phyloP scores from a whole-genome alignment of 2,888 invertebrate species.

The Linnaemya tessellans region DNA sequence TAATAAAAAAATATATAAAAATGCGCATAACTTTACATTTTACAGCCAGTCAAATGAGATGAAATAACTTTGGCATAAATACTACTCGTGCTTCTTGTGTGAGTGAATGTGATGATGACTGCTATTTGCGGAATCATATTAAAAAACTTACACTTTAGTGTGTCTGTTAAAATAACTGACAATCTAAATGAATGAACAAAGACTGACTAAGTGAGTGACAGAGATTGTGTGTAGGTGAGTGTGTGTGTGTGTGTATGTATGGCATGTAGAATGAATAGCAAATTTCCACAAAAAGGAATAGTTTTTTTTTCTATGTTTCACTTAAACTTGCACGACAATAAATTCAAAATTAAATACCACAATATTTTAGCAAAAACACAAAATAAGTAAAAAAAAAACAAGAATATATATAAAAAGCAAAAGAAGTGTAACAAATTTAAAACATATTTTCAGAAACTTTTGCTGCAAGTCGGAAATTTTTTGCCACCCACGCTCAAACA shows the following conservation, averaged over 20 bases:
- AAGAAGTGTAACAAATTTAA: conserved; percentile 43
- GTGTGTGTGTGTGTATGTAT: neutral
- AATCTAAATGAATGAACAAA: conserved; percentile 48
- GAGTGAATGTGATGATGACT: neutral
- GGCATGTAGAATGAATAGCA: conserved; percentile 1
- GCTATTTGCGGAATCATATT: neutral
- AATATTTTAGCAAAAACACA: conserved; percentile 25
- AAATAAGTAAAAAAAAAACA: neutral
- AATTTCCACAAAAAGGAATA: conserved; percentile 9
- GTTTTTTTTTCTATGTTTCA: conserved; percentile 29
- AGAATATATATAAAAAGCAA: neutral
- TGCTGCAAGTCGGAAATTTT: conserved; percentile 19
- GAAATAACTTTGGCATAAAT: conserved; percentile 45
- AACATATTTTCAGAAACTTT: conserved; percentile 48
- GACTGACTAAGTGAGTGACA: conserved; percentile 40
- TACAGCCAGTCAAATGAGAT: conserved; percentile 54
- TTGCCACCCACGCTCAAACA: conserved; percentile 9
- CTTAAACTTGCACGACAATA: conserved; percentile 44
- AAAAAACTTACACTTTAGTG: conserved; percentile 1
- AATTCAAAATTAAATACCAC: conserved; percentile 63
- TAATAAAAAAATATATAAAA: conserved; percentile 21
- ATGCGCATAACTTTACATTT: conserved; percentile 67
- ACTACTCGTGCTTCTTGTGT: neutral
- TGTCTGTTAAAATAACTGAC: conserved; percentile 49
- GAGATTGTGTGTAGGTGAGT: conserved; percentile 8